Evolutionary conservation across 2,113 vertebrate genomes (phyloP).

Genomic region (Phalacrocorax brasilianus): DNA sequence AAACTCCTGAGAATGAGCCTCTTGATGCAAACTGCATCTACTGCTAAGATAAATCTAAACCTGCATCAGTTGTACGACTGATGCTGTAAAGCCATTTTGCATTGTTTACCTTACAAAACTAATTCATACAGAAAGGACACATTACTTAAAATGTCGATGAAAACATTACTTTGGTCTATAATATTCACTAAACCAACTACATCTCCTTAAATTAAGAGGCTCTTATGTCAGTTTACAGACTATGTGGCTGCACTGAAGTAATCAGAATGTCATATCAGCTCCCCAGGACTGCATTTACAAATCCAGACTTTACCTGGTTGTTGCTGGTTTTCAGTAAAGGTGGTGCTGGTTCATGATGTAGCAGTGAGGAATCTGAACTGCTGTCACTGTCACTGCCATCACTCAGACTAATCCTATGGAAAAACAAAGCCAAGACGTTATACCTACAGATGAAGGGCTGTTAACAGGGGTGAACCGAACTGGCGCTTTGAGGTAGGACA

Average conservation of each 20-base stretch:
- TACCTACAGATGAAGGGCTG: not conserved
- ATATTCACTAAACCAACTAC: not conserved
- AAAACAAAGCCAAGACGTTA: not conserved
- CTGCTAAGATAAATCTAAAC: not conserved
- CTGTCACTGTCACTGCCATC: conserved; percentile 93
- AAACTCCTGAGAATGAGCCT: not conserved
- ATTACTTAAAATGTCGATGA: not conserved
- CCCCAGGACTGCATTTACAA: not conserved
- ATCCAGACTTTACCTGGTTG: conserved; percentile 81
- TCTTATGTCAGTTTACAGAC: not conserved
- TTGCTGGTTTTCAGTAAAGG: conserved; percentile 86
- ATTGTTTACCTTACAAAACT: not conserved
- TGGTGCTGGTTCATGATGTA: conserved; percentile 80
- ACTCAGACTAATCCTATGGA: conserved; percentile 88
- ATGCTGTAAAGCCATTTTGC: not conserved
- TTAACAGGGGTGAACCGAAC: not conserved
- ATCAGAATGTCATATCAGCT: not conserved
- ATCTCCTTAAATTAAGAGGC: not conserved
- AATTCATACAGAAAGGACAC: not conserved
- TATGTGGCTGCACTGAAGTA: not conserved
- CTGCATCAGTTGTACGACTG: not conserved
- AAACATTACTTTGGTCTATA: not conserved
- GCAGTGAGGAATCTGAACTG: conserved; percentile 85
- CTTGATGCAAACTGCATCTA: not conserved
- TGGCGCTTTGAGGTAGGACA: not conserved